Conservation (phyloP, 1,140 invertebrate species). For the Pseudomyrmex concolor region DNA sequence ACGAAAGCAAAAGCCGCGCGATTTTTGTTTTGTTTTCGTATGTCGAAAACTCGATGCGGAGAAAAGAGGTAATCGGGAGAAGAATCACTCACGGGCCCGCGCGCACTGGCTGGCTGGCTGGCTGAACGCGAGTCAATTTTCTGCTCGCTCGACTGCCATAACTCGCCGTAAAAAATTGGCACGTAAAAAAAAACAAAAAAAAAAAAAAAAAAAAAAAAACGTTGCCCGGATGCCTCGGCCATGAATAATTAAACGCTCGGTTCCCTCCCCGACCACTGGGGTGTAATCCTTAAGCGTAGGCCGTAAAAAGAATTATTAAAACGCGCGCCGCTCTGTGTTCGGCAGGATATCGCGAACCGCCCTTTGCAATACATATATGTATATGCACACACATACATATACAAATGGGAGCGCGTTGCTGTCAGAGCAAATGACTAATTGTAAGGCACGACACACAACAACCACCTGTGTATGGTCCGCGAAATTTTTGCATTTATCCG, state of each 20-base stretch:
- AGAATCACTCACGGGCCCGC: constrained; percentile 15
- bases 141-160: constrained; percentile 59
- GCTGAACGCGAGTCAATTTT: constrained; percentile 64
- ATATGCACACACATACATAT: too few species aligned
- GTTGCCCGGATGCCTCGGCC: constrained; percentile 45
- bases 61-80: constrained; percentile 40
- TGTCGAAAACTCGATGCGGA: constrained; percentile 32
- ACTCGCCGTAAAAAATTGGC: constrained; percentile 69
- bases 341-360: constrained; percentile 31
- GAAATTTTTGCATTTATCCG: constrained; percentile 28
- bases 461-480: constrained; percentile 28
- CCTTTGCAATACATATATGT: background rate
- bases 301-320: constrained; percentile 80
- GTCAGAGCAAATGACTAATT: constrained; percentile 50
- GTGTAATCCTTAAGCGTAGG: constrained; percentile 67
- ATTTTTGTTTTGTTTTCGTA: constrained; percentile 11
- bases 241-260: constrained; percentile 71
- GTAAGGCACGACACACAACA: background rate
- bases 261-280: background rate
- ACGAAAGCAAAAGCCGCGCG: constrained; percentile 13
- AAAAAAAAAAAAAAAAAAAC: constrained; percentile 24
- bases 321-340: constrained; percentile 56
- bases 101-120: constrained; percentile 5
- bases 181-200: constrained; percentile 53
- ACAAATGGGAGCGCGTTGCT: constrained; percentile 17